Percentiles rank a stretch among this genome's conserved stretches.
These are phyloP conservation scores for Hiodon alosoides DNA, from an alignment of 2,113 vertebrate species.

Conservation along the genomic window DNA sequence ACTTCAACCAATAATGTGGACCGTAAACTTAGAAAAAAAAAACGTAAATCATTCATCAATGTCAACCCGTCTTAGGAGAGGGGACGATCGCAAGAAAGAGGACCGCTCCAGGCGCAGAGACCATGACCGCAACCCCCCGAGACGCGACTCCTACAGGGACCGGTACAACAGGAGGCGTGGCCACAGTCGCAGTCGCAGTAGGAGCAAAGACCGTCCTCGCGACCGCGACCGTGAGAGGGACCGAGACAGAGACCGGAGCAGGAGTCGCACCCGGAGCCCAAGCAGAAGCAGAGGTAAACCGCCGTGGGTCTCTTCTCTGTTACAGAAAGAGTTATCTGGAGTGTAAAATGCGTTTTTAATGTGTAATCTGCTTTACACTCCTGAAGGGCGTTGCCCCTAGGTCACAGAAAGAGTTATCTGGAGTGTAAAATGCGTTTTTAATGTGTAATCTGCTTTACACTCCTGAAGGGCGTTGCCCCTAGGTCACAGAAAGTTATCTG, in stretches of 20 bases:
- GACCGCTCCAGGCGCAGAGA: conserved; percentile 93
- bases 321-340: too few species aligned
- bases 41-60: too few species aligned
- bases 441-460: conserved; percentile 10
- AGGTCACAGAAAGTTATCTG: conserved; percentile 63
- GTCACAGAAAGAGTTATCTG: too few species aligned
- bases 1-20: too few species aligned
- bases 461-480: conserved; percentile 31
- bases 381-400: too few species aligned
- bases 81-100: conserved; percentile 90
- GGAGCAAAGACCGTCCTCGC: conserved; percentile 91
- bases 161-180: conserved; percentile 90
- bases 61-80: conserved; percentile 62
- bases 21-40: too few species aligned
- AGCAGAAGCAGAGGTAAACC: conserved; percentile 65
- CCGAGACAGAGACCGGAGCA: conserved; percentile 54
- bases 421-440: too few species aligned
- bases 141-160: conserved; percentile 90
- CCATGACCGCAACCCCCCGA: conserved; percentile 81
- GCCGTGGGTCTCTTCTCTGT: conserved; percentile 8
- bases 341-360: too few species aligned
- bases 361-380: too few species aligned
- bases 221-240: conserved; percentile 80
- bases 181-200: conserved; percentile 85
- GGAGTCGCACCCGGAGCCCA: conserved; percentile 18